A percentile compares a stretch with the other conserved stretches of the same genome.
Evolutionary conservation across 2,888 invertebrate species (phyloP).

Genomic region (Apamea crenata): DNA sequence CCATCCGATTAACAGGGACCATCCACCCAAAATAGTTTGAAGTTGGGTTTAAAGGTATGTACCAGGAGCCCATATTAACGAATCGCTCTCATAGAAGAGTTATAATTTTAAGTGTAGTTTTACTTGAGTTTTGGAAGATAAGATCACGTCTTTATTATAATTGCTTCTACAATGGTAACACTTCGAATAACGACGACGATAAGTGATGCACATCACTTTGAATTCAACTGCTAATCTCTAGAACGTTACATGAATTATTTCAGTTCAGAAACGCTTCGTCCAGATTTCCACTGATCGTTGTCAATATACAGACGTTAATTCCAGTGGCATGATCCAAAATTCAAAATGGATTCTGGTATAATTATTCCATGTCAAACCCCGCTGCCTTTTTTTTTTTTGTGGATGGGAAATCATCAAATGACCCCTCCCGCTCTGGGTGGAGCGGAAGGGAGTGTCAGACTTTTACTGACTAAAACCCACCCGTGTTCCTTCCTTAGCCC

Average conservation of each 20-base stretch:
- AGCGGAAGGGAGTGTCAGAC: too few relatives aligned
- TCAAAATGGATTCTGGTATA: neutral
- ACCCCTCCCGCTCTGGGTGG: too few relatives aligned
- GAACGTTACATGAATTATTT: slow-evolving; percentile 16
- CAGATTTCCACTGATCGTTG: neutral
- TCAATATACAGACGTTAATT: neutral
- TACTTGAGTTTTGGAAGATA: neutral
- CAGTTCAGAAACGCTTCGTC: neutral
- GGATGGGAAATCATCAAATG: too few relatives aligned
- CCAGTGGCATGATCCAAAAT: neutral
- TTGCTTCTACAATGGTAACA: neutral
- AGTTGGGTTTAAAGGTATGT: neutral
- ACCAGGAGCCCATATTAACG: slow-evolving; percentile 28
- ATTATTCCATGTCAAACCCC: too few relatives aligned
- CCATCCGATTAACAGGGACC: slow-evolving; percentile 19
- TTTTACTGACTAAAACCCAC: too few relatives aligned
- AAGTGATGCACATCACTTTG: slow-evolving; percentile 17
- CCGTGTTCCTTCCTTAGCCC: too few relatives aligned
- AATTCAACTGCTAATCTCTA: neutral
- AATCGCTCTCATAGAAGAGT: neutral
- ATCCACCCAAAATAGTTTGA: slow-evolving; percentile 8
- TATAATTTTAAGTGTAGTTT: slow-evolving; percentile 10
- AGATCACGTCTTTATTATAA: slow-evolving; percentile 26
- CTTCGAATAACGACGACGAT: slow-evolving; percentile 13
- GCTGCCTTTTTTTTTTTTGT: too few relatives aligned